phyloP scores from a whole-genome alignment of 2,113 vertebrate genomes.

The Crocuta crocuta region DNA sequence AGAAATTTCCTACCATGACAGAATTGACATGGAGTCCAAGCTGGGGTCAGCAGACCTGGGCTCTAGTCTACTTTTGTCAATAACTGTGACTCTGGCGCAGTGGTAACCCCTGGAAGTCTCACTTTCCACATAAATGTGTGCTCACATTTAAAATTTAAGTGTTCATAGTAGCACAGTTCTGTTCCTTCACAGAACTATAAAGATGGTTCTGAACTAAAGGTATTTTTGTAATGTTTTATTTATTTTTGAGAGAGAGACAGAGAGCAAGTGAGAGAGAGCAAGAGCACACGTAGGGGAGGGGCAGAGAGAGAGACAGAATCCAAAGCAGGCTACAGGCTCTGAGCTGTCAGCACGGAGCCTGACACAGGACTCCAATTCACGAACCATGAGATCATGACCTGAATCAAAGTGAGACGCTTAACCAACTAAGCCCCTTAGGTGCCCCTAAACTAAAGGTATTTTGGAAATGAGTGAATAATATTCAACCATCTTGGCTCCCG shows the following conservation, averaged over 20 bases:
- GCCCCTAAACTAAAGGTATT: background rate
- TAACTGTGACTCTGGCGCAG: conserved; percentile 12
- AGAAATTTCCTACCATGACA: background rate
- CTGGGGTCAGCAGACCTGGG: background rate
- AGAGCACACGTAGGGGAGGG: no score
- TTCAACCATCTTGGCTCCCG: background rate
- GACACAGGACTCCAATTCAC: no score
- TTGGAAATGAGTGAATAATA: background rate
- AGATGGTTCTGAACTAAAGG: background rate
- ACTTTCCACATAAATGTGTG: background rate
- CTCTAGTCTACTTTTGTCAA: background rate
- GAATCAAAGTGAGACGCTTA: no score
- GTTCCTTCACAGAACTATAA: background rate
- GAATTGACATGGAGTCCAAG: background rate
- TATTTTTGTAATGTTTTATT: background rate
- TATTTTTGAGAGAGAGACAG: no score
- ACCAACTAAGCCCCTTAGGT: no score
- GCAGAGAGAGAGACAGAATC: no score
- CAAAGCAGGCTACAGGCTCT: no score
- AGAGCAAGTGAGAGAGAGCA: no score
- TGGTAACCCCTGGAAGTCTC: background rate
- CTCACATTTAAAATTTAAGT: conserved; percentile 32
- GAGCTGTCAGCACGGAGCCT: no score
- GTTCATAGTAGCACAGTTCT: background rate
- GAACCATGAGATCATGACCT: no score